Evolutionary conservation across 2,888 invertebrate species (phyloP), one percentile per base, ranked within the genome.

Genomic region (Hirtodrosophila alboralis): DNA sequence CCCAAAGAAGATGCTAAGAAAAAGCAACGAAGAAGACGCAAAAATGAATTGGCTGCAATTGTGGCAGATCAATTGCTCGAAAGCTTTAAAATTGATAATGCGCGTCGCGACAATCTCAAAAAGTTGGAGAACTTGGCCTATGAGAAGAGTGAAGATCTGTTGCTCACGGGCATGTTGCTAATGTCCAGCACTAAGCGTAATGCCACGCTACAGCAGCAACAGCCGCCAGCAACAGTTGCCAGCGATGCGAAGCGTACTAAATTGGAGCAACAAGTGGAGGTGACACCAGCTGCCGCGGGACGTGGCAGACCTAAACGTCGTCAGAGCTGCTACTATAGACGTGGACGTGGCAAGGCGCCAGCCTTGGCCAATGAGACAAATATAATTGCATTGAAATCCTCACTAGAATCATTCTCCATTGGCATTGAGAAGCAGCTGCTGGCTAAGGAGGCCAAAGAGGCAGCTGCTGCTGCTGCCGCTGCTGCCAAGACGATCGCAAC

Each of bases 61-160:
- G 90, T 91, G 31, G 91, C 91, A 2, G 91, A 91, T 75, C 91
- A 91, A 54, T 65, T 91, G 28, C 40, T 91, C 34, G 91, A 91
- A 45, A 91, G 91, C 69, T 91, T 91, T 26, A 91, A 91, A 65
- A 89, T 90, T 2, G 91, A 91, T 56, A 90, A 91, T 65, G 89
- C 89, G 2, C 86, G 90, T 0, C 80, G 90, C 3, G 90, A 91
- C 58, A 90, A 91, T 37, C 74, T 91, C 1, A 91, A 90, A 63
- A 88, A 89, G 56, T 70, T 91, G 9, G 90, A 91, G 68, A 90
- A 90, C 47, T 53, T 91, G 41, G 90, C 91, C 0, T 90, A 90
- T 57, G 90, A 90, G 51, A 91, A 89, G 64, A 90, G 90, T 65
- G 90, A 90, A 37, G 90, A 90, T 56, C 70, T 90, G 12, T 49